Conservation (phyloP, 53 echinoderm and acorn worm genomes). For the Henricia sp. region DNA sequence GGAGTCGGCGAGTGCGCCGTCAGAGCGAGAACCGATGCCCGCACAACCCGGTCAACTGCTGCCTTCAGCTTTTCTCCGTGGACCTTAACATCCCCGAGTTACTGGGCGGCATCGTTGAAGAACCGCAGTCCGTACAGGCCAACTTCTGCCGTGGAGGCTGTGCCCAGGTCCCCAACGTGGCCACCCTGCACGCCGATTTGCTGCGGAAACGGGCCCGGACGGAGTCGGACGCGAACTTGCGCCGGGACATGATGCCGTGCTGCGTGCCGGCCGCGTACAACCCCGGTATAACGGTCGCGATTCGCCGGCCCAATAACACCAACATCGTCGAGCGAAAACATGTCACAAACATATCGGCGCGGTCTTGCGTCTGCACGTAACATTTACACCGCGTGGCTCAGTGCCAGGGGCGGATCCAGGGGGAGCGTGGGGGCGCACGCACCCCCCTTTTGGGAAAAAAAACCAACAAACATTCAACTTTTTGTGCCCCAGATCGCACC, state of each 20-base stretch:
- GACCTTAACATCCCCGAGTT: neutral
- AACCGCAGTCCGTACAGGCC: conserved; percentile 3
- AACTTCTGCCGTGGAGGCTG: conserved; percentile 45
- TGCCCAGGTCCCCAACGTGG: conserved; percentile 1
- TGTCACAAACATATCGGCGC: conserved; percentile 1
- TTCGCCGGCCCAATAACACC: neutral
- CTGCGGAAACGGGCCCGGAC: conserved; percentile 20
- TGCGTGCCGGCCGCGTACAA: conserved; percentile 19
- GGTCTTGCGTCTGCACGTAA: conserved; percentile 11
- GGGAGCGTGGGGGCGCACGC: no score
- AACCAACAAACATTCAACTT: no score
- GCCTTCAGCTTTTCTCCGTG: conserved; percentile 28
- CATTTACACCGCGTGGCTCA: no score
- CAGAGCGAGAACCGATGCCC: conserved; percentile 14
- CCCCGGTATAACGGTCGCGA: neutral
- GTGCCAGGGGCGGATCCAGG: no score
- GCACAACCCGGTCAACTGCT: conserved; percentile 3
- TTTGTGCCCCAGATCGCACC: no score
- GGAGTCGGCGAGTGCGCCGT: neutral
- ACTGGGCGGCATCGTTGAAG: neutral
- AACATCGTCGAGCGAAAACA: neutral
- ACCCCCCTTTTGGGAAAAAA: no score
- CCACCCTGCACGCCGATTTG: conserved; percentile 11
- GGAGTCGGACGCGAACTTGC: conserved; percentile 3
- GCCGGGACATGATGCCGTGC: conserved; percentile 14